These are phyloP conservation scores for Coboldia fuscipes DNA, from an alignment of 1,140 invertebrate species.

Conservation along the genomic window DNA sequence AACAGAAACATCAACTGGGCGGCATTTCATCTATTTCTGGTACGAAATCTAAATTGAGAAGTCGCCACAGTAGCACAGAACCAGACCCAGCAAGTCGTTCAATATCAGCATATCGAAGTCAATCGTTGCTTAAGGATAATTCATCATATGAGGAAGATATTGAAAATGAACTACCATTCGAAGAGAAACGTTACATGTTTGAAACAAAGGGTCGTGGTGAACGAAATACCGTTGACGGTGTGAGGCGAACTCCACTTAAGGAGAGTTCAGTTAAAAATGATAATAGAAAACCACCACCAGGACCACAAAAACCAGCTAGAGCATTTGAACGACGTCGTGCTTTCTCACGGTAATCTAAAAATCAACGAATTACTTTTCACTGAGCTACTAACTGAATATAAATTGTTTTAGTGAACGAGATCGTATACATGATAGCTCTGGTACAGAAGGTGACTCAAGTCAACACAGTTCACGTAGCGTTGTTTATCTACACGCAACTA, in stretches of 20 bases:
- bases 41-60: not conserved
- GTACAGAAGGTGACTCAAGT: constrained; percentile 55
- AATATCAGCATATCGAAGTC: constrained; percentile 2
- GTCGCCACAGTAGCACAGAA: not conserved
- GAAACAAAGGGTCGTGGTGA: too few species aligned
- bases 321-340: constrained; percentile 12
- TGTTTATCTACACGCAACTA: constrained; percentile 58
- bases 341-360: constrained; percentile 5
- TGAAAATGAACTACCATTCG: not conserved
- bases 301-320: constrained; percentile 17
- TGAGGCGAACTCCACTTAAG: not conserved
- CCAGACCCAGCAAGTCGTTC: constrained; percentile 6
- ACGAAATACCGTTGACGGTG: too few species aligned
- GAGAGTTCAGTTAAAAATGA: not conserved
- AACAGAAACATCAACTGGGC: constrained; percentile 8
- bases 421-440: constrained; percentile 34
- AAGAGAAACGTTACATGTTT: not conserved
- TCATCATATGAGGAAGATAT: too few species aligned
- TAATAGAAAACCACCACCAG: constrained; percentile 2
- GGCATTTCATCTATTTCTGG: constrained; percentile 1
- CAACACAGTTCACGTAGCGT: constrained; percentile 55
- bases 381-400: not conserved
- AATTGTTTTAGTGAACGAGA: constrained; percentile 15
- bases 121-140: too few species aligned
- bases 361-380: not conserved